Conservation (phyloP, 2,113 vertebrate species). For the Barbus barbus region DNA sequence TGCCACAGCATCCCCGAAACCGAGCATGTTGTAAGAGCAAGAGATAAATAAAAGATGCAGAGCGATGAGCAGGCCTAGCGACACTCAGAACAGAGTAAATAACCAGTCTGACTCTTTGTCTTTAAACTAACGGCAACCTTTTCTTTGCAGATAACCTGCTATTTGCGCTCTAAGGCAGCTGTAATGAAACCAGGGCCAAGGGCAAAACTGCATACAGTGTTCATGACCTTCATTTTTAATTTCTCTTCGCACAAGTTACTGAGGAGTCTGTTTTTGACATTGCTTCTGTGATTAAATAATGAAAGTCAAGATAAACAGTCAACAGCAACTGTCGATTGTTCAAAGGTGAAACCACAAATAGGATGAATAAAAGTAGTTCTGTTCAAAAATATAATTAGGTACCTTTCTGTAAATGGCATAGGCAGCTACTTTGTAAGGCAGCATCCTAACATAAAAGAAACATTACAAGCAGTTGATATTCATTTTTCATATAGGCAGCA, state of each 20-base stretch:
- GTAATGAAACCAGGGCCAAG: constrained; percentile 8
- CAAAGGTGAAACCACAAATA: not conserved
- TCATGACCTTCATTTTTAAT: not conserved
- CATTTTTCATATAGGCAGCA: too few species aligned
- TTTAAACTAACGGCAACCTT: constrained; percentile 11
- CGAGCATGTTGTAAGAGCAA: not conserved
- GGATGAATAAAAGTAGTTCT: not conserved
- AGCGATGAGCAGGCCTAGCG: not conserved
- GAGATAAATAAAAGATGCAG: constrained; percentile 21
- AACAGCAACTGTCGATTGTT: not conserved
- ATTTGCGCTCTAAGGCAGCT: constrained; percentile 6
- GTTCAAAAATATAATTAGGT: not conserved
- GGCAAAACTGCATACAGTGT: constrained; percentile 5
- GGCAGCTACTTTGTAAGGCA: not conserved
- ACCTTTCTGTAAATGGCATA: not conserved
- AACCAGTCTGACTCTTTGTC: constrained; percentile 19
- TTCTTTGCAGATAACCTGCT: constrained; percentile 16
- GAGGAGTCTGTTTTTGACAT: not conserved
- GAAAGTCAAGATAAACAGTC: not conserved
- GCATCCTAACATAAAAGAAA: not conserved
- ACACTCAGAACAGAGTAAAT: constrained; percentile 23
- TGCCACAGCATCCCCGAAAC: not conserved
- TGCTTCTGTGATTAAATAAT: not conserved
- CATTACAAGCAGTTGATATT: not conserved
- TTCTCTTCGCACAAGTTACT: not conserved